These are phyloP conservation scores for Rotaria macrura DNA, from an alignment of 2,888 invertebrate genomes.

Conservation along the genomic window DNA sequence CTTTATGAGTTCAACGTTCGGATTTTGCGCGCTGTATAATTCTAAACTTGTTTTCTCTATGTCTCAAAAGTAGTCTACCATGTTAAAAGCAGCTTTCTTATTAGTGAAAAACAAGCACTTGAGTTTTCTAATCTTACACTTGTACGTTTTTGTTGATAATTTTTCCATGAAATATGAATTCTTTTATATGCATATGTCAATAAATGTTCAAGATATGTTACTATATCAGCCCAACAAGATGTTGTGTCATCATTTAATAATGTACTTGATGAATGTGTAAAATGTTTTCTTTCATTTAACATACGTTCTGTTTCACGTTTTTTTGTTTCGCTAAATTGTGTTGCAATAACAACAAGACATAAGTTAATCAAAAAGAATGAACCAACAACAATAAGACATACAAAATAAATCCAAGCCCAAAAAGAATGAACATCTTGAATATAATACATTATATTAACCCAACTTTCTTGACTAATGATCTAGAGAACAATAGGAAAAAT, in stretches of 20 bases:
- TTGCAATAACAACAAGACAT: conserved; percentile 98
- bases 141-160: neutral
- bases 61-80: no score
- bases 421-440: conserved; percentile 99
- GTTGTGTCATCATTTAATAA: conserved; percentile 74
- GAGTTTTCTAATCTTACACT: neutral
- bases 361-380: conserved; percentile 99
- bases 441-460: conserved; percentile 99
- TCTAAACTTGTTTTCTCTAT: no score
- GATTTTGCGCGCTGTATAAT: no score
- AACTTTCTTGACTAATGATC: conserved; percentile 97
- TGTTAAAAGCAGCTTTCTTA: no score
- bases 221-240: conserved; percentile 91
- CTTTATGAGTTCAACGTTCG: no score
- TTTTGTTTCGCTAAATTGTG: conserved; percentile 98
- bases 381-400: conserved; percentile 68
- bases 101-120: no score
- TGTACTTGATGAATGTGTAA: conserved; percentile 78
- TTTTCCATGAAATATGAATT: neutral
- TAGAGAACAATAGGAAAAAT: conserved; percentile 49
- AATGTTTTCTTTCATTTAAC: conserved; percentile 80
- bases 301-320: conserved; percentile 98
- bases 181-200: conserved; percentile 52
- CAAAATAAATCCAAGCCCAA: conserved; percentile 99
- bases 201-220: conserved; percentile 87